Evolutionary conservation across 2,888 invertebrate species (phyloP), one percentile per base, ranked within the genome.

Genomic region (Caenorhabditis becei): DNA sequence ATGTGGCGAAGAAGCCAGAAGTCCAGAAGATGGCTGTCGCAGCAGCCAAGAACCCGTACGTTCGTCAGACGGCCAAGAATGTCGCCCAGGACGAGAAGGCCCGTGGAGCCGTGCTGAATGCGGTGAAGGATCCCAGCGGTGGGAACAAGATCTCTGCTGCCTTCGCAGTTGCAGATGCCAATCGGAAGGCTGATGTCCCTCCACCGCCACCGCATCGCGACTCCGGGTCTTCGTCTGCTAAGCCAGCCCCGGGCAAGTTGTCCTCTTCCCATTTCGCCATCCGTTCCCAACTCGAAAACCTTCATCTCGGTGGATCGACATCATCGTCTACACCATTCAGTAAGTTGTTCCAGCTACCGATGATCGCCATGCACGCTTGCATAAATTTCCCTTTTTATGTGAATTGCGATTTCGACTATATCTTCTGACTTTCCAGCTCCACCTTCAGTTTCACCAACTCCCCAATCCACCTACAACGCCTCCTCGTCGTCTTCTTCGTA

Each of bases 1-100:
- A 87, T 58, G 82, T 85, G 10, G 85, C 84, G 10, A 87, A 86
- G 69, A 83, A 80, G 49, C 87, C 87, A 23, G 87, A 86, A 54
- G 78, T 85, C 35, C 79, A 83, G 35, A 81, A 80, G 37, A 78
- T 84, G 3, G 84, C 82, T 0, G 32, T 82, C 3, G 82, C 85
- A 4, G 85, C 85, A 1, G 84, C 87, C 10, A 85, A 87, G 67
- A 87, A 87, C 74, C 87, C 87, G 10, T 78, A 80, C 41, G 80
- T 87, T 16, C 63, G 87, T 16, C 82, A 82, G 63, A 77, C 84
- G 14, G 86, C 86, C 41, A 83, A 81, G 32, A 82, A 82, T 32
- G 86, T 83, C 7, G 86, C 86, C 0, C 82, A 85, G 56, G 82
- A 86, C 54, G 77, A 77, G 18, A 67, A 59, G 24, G 81, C 81